Evolutionary conservation across 64 coral and sea anemone species (phyloP), one percentile per base, ranked within the genome.

Genomic region (Catalaphyllia jardinei): DNA sequence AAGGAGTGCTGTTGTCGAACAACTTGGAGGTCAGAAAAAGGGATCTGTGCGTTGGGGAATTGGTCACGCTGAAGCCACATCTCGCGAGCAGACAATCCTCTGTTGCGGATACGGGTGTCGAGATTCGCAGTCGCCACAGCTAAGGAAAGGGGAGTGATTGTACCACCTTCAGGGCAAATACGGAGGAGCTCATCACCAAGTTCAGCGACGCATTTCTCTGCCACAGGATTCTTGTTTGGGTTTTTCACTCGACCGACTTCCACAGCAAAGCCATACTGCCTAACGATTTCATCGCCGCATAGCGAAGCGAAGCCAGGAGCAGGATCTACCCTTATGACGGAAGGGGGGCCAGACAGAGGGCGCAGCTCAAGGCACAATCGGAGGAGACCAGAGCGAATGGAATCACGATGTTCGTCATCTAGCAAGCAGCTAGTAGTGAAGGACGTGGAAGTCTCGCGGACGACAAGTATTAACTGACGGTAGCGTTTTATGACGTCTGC

Each of bases 171-270:
- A 38, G 86, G 71, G 3, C 18, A 76, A 17, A 76, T 42, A 16
- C 74, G 74, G 5, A 87, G 74, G 51, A 35, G 74, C 74, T 76
- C 35, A 76, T 76, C 74, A 0, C 33, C 74, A 12, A 76, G 74
- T 42, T 35, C 30, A 9, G 74, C 29, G 33, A 42, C 30, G 35
- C 74, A 42, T 10, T 35, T 76, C 29, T 42, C 74, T 42, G 87
- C 74, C 16, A 78, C 87, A 49, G 75, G 87, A 60, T 89, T 89
- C 74, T 89, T 89, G 74, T 89, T 89, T 52, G 74, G 51, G 31
- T 79, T 89, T 67, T 77, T 89, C 7, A 79, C 55, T 4, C 30
- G 71, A 31, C 72, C 87, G 24, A 89, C 33, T 28, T 89, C 74
- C 9, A 89, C 74, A 60, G 28, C 50, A 39, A 76, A 55, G 59